Evolutionary conservation across 2,113 vertebrate species (phyloP).

Genomic region (Mellivora capensis): DNA sequence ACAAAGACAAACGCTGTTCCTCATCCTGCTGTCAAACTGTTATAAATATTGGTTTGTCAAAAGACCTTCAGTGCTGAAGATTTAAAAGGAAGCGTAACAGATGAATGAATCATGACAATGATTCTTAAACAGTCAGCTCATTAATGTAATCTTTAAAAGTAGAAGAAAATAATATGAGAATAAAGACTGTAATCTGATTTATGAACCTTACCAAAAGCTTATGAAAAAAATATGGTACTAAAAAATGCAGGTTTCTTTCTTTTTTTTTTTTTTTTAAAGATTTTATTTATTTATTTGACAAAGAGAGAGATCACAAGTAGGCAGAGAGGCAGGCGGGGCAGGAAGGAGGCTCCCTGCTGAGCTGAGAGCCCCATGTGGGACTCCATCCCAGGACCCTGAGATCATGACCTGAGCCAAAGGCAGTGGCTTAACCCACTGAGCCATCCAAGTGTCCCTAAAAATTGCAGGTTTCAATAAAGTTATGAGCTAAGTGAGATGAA

Average conservation of each 20-base stretch:
- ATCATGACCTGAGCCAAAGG: too few species aligned
- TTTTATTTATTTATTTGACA: too few species aligned
- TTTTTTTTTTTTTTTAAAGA: too few species aligned
- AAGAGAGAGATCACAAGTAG: too few species aligned
- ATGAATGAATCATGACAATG: slow-evolving; percentile 72
- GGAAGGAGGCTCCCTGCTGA: too few species aligned
- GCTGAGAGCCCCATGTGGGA: too few species aligned
- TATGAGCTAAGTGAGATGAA: not conserved
- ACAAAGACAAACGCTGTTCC: slow-evolving; percentile 83
- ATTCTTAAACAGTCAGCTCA: slow-evolving; percentile 80
- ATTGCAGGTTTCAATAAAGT: not conserved
- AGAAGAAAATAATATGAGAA: slow-evolving; percentile 40
- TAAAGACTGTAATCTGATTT: slow-evolving; percentile 23
- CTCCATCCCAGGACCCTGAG: too few species aligned
- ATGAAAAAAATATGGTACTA: not conserved
- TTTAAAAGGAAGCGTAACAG: slow-evolving; percentile 61
- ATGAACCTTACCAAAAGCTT: slow-evolving; percentile 20
- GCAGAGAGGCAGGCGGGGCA: too few species aligned
- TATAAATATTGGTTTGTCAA: slow-evolving; percentile 85
- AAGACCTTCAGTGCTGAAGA: slow-evolving; percentile 71
- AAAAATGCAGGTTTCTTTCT: not conserved
- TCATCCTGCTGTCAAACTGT: slow-evolving; percentile 81
- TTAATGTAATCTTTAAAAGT: slow-evolving; percentile 74
- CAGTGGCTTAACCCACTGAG: too few species aligned
- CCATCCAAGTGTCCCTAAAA: too few species aligned